Evolutionary conservation across 2,888 invertebrate species (phyloP).

Genomic region (Branchellion lobata): DNA sequence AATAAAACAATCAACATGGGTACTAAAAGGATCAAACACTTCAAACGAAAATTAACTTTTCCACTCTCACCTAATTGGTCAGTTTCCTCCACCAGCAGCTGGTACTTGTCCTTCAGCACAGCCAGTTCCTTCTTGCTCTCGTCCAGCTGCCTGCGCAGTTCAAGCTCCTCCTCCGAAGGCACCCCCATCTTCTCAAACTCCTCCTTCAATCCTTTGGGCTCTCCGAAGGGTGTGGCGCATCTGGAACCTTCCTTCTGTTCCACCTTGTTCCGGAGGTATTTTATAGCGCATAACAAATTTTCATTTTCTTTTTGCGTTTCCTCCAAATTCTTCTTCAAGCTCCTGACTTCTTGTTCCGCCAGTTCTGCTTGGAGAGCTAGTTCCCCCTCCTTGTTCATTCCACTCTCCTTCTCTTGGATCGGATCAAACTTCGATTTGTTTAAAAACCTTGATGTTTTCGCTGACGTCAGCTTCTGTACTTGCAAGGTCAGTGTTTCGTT

Average conservation of each 20-base stretch:
- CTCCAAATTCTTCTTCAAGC: slow-evolving; percentile 76
- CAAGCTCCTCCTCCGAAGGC: slow-evolving; percentile 18
- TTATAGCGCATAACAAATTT: slow-evolving; percentile 44
- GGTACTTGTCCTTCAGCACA: slow-evolving; percentile 31
- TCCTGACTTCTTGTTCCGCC: slow-evolving; percentile 78
- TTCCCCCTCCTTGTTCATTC: slow-evolving; percentile 69
- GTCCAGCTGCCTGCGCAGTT: slow-evolving; percentile 28
- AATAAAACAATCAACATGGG: too few species aligned
- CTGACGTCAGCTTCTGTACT: slow-evolving; percentile 84
- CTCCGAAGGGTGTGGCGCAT: slow-evolving; percentile 44
- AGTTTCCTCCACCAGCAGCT: background rate
- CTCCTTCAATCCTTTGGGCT: slow-evolving; percentile 35
- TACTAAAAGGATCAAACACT: too few species aligned
- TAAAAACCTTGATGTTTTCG: slow-evolving; percentile 51
- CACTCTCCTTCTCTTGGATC: slow-evolving; percentile 56
- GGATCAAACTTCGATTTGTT: slow-evolving; percentile 63
- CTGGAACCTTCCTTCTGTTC: slow-evolving; percentile 43
- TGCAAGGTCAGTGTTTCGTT: slow-evolving; percentile 92
- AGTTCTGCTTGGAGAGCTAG: slow-evolving; percentile 80
- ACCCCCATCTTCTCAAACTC: slow-evolving; percentile 36
- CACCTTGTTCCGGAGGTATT: slow-evolving; percentile 44
- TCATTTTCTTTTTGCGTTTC: slow-evolving; percentile 62
- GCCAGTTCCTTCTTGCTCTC: slow-evolving; percentile 30
- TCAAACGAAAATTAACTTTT: too few species aligned
- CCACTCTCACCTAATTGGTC: background rate